Evolutionary conservation across 2,888 invertebrate species (phyloP), one percentile per base, ranked within the genome.

Genomic region (Beris chalybata): DNA sequence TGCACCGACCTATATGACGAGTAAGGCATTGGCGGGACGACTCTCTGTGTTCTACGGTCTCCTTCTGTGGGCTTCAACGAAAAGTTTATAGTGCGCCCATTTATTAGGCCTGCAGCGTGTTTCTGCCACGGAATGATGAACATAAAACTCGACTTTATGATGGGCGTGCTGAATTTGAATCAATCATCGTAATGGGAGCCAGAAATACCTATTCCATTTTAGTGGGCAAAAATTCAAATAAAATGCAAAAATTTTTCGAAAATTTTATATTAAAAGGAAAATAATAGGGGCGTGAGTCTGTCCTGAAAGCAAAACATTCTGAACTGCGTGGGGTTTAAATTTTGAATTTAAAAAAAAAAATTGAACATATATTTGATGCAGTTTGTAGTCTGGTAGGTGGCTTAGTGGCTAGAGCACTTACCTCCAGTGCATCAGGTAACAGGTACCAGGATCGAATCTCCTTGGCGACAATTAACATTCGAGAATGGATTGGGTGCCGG

Each of bases 121-220:
- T 65, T 32, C 55, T 59, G 59, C 45, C 55, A 57, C 47, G 55
- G 45, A 54, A 53, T 65, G 59, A 65, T 65, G 64, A 50, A 58
- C 63, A 65, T 59, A 59, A 45, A 65, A 59, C 65, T 65, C 58
- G 50, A 59, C 59, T 65, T 67, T 65, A 65, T 65, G 67, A 59
- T 59, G 65, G 67, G 67, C 65, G 67, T 64, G 67, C 52, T 67
- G 64, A 59, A 65, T 67, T 54, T 59, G 58, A 65, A 67, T 67
- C 65, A 67, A 67, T 67, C 67, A 67, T 53, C 59, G n/a, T 47
- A 58, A 54, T 52, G 48, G 54, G 64, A 67, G 64, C 32, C 64
- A 64, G 63, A 63, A 53, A 63, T 30, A 30, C 22, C 45, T 45
- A 58, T n/a, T 58, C 45, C 58, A 45, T 58, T 58, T 58, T n/a